These are phyloP conservation scores for Falco rusticolus DNA, from an alignment of 2,797 vertebrate genomes.

Conservation along the genomic window DNA sequence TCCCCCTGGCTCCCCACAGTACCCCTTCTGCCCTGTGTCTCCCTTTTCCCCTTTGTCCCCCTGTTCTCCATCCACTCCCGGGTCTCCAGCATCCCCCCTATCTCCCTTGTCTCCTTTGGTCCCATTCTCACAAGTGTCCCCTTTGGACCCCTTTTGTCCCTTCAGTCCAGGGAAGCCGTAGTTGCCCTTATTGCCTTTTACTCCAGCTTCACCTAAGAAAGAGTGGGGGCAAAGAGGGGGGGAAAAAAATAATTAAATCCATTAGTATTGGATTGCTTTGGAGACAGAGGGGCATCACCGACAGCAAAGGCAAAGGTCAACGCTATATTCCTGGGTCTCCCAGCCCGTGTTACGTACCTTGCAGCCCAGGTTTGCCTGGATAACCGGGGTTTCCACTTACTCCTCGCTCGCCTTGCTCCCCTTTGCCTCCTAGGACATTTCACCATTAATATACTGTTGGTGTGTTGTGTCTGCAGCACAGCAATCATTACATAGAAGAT, in stretches of 20 bases:
- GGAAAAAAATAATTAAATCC: background rate
- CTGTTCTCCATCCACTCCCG: conserved; percentile 78
- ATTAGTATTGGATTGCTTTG: background rate
- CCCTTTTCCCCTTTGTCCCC: conserved; percentile 87
- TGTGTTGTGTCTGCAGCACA: background rate
- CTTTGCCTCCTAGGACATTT: conserved; percentile 86
- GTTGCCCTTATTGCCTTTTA: conserved; percentile 89
- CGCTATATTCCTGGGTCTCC: background rate
- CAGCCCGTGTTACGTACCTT: conserved; percentile 77
- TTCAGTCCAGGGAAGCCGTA: conserved; percentile 82
- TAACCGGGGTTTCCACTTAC: conserved; percentile 81
- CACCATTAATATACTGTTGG: background rate
- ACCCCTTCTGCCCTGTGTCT: conserved; percentile 88
- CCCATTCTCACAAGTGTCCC: conserved; percentile 86
- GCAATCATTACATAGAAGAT: background rate
- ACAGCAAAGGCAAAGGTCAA: background rate
- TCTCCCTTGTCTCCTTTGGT: conserved; percentile 91
- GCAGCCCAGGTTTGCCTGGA: conserved; percentile 88
- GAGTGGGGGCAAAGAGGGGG: background rate
- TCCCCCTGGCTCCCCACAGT: conserved; percentile 83
- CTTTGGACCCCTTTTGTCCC: conserved; percentile 87
- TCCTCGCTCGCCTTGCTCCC: conserved; percentile 88
- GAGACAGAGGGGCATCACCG: background rate
- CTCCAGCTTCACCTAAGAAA: conserved; percentile 86
- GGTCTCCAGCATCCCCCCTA: conserved; percentile 81